Evolutionary conservation across 2,888 invertebrate genomes (phyloP), one percentile per base, ranked within the genome.

Genomic region (Tetramorium bicarinatum): DNA sequence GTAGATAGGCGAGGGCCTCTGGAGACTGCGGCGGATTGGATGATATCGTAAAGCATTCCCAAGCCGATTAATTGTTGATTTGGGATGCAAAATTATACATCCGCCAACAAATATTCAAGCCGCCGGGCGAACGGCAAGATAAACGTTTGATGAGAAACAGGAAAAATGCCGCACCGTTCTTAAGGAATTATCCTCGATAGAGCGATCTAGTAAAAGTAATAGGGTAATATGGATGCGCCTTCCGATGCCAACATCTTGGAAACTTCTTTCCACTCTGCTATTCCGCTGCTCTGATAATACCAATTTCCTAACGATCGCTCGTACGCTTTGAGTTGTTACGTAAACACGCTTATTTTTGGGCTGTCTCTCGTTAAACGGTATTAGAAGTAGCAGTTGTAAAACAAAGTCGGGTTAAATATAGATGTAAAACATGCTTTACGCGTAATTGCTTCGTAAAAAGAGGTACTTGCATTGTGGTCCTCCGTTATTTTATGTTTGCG

Each of bases 1-100:
- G 66, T 21, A 75, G 64, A 81, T 77, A 75, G 82, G 82, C 79
- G 66, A 15, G 4, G 75, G 82, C 38, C 72, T 71, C 85, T 64
- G 25, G 86, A 88, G 79, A 80, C 75, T 47, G 34, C 44, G 83
- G 74, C 75, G 86, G 85, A 85, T 85, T 41, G 81, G 80, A 69
- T 71, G 81, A 82, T 82, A 82, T 52, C 61, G 61, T 80, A 71
- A 29, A 54, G 62, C 44, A 71, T 76, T 61, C 76, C 74, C 59
- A 80, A 59, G 44, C 59, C 59, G 59, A 21, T 56, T 80, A 74
- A 74, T 80, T 80, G 74, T 80, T 80, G 79, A 80, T 80, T 80
- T 80, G 47, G 79, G 74, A 80, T 80, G 79, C 79, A 59, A 80
- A 80, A 80, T 72, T 59, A 80, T 80, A 80, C 47, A 54, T 80